These are phyloP conservation scores for Heteractis magnifica DNA, from an alignment of 92 coral and sea anemone genomes.

Conservation along the genomic window DNA sequence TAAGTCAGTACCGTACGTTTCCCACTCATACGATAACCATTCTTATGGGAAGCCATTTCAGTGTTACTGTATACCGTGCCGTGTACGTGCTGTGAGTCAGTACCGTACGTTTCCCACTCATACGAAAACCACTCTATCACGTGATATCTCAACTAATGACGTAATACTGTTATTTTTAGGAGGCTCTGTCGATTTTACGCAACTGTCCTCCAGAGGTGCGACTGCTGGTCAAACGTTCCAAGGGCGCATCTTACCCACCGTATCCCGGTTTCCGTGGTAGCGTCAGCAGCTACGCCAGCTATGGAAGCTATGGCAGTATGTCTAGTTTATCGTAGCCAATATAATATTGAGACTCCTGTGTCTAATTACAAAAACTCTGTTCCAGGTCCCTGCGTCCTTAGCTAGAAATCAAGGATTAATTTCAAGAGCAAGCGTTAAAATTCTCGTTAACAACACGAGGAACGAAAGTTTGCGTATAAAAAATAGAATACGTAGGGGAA, in stretches of 20 bases:
- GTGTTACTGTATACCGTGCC: too few relatives aligned
- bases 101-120: too few relatives aligned
- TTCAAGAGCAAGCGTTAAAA: too few relatives aligned
- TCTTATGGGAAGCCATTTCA: too few relatives aligned
- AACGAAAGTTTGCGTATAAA: too few relatives aligned
- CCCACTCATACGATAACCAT: too few relatives aligned
- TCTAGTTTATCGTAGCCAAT: slow-evolving; percentile 70
- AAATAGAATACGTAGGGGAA: too few relatives aligned
- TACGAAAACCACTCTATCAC: background rate
- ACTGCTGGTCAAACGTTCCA: slow-evolving; percentile 89
- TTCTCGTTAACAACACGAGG: too few relatives aligned
- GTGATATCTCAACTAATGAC: background rate
- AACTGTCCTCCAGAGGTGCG: slow-evolving; percentile 97
- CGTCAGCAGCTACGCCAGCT: slow-evolving; percentile 67
- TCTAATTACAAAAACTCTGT: background rate
- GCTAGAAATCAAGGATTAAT: background rate
- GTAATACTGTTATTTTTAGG: slow-evolving; percentile 40
- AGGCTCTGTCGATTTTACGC: slow-evolving; percentile 91
- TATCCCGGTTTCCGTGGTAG: slow-evolving; percentile 83
- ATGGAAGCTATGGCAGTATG: slow-evolving; percentile 83
- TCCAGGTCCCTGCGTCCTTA: background rate
- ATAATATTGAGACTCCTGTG: background rate
- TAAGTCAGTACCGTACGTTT: too few relatives aligned
- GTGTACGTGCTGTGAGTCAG: too few relatives aligned
- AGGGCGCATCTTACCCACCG: slow-evolving; percentile 73